These are phyloP conservation scores for Heliconius sara DNA, from an alignment of 2,888 invertebrate genomes.

Conservation along the genomic window DNA sequence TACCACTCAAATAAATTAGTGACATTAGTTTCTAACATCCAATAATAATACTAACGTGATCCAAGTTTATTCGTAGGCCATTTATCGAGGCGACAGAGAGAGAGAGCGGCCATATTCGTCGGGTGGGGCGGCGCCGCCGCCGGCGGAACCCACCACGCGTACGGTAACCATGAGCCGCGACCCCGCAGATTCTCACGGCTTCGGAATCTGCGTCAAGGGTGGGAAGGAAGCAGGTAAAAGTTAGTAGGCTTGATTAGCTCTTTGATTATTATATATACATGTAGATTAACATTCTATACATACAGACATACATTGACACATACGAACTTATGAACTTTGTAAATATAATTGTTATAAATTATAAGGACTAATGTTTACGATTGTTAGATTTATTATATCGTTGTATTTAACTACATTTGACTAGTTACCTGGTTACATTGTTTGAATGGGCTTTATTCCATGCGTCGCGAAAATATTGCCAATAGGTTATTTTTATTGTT, in stretches of 20 bases:
- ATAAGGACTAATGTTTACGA: not conserved
- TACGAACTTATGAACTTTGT: not conserved
- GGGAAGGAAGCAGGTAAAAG: conserved; percentile 93
- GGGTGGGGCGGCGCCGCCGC: conserved; percentile 85
- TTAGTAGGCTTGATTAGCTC: conserved; percentile 7
- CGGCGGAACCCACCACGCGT: conserved; percentile 90
- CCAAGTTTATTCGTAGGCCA: conserved; percentile 62
- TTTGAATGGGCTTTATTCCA: not conserved
- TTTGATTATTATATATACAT: conserved; percentile 1
- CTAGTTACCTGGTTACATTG: not conserved
- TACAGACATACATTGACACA: not conserved
- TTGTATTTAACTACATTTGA: not conserved
- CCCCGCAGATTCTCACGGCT: conserved; percentile 92
- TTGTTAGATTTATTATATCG: not conserved
- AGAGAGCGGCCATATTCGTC: conserved; percentile 84
- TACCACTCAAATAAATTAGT: not conserved
- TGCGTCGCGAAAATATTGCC: not conserved
- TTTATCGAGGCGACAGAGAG: conserved; percentile 81
- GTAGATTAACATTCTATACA: not conserved
- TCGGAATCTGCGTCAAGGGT: conserved; percentile 95
- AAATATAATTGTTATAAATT: not conserved
- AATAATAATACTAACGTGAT: not conserved
- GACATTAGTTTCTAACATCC: not conserved
- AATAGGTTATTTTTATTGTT: not conserved
- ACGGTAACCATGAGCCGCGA: conserved; percentile 94